A percentile compares a stretch with the other conserved stretches of the same genome.
These are phyloP conservation scores for Pomacea canaliculata DNA, from an alignment of 2,888 invertebrate species.

Conservation along the genomic window DNA sequence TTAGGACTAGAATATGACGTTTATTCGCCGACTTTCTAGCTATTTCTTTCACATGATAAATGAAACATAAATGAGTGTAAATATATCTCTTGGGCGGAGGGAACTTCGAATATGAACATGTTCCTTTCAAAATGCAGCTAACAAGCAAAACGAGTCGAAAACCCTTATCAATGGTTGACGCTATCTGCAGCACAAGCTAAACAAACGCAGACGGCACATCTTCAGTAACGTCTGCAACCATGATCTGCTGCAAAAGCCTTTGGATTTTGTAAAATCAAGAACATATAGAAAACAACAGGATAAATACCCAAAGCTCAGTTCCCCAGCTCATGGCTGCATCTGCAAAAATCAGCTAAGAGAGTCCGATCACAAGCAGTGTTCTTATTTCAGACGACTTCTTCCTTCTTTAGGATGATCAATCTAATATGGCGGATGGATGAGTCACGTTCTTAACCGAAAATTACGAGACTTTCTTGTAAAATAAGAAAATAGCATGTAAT, in stretches of 20 bases:
- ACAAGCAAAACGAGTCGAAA: neutral
- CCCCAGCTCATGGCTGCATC: constrained; percentile 61
- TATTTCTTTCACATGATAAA: neutral
- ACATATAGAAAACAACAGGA: neutral
- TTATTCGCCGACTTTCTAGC: neutral
- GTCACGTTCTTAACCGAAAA: constrained; percentile 33
- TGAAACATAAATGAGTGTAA: neutral
- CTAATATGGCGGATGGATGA: constrained; percentile 38
- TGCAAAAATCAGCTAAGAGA: constrained; percentile 10
- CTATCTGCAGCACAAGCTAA: neutral
- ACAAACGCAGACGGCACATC: neutral
- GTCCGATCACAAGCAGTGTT: constrained; percentile 10
- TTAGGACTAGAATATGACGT: neutral
- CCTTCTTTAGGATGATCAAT: constrained; percentile 34
- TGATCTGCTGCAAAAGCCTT: neutral
- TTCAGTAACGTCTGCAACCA: constrained; percentile 10
- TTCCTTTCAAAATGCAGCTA: neutral
- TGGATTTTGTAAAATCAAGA: neutral
- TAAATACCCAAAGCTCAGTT: constrained; percentile 59
- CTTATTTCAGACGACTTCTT: constrained; percentile 16
- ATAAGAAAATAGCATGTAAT: no score
- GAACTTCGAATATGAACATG: neutral
- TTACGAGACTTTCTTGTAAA: constrained; percentile 7
- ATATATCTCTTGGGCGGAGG: neutral
- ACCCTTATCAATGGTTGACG: neutral